A percentile compares a stretch with the other conserved stretches of the same genome.
Evolutionary conservation across 2,113 vertebrate genomes (phyloP).

Genomic region (Passer montanus): DNA sequence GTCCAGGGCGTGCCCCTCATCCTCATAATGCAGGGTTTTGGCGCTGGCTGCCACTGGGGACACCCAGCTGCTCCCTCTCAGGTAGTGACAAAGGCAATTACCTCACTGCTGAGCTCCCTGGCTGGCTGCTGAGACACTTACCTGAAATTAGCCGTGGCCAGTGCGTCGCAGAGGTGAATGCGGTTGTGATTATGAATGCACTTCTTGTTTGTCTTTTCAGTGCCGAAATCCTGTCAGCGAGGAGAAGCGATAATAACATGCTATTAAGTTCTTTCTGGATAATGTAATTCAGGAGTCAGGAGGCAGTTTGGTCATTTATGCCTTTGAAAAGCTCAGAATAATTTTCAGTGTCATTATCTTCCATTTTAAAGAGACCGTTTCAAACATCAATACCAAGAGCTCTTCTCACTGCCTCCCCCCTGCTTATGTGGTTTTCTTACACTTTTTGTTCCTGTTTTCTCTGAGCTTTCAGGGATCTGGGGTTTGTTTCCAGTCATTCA

Average conservation of each 20-base stretch:
- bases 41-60: background rate
- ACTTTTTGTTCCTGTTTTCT: conserved; percentile 48
- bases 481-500: background rate
- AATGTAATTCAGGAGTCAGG: conserved; percentile 82
- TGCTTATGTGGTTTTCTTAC: conserved; percentile 27
- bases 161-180: conserved; percentile 53
- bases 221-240: conserved; percentile 77
- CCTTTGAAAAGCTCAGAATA: conserved; percentile 81
- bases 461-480: conserved; percentile 6
- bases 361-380: conserved; percentile 75
- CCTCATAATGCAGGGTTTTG: background rate
- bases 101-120: background rate
- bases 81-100: conserved; percentile 38
- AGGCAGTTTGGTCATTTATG: conserved; percentile 82
- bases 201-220: conserved; percentile 80
- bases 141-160: conserved; percentile 62
- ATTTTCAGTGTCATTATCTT: conserved; percentile 79
- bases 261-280: conserved; percentile 82
- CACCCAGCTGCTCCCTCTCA: background rate
- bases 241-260: conserved; percentile 80
- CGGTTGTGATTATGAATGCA: conserved; percentile 55
- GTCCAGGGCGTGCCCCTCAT: background rate
- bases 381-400: conserved; percentile 61
- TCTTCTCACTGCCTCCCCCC: background rate
- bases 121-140: background rate